These are phyloP conservation scores for Chiridota heheva DNA, from an alignment of 35 echinoderm and acorn worm genomes.

Conservation along the genomic window DNA sequence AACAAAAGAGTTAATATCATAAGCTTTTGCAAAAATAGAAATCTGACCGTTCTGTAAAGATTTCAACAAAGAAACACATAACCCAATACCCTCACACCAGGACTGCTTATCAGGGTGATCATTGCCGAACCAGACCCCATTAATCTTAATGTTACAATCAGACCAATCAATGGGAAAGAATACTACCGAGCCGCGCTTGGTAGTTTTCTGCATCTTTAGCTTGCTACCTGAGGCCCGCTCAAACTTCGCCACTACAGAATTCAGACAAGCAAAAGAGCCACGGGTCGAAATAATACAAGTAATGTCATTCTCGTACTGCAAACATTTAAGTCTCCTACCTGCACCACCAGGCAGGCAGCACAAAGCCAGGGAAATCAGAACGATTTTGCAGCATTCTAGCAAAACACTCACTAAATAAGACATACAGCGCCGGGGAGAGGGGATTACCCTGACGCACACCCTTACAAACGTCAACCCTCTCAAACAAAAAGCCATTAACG, in stretches of 20 bases:
- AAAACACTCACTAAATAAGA: conserved; percentile 30
- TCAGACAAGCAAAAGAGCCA: too few species aligned
- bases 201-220: conserved; percentile 19
- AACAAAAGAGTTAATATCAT: too few species aligned
- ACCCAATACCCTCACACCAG: not conserved
- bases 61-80: too few species aligned
- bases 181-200: not conserved
- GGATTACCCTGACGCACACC: conserved; percentile 50
- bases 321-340: not conserved
- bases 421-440: conserved; percentile 33
- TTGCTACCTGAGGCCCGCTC: not conserved
- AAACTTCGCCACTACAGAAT: not conserved
- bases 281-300: too few species aligned
- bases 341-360: not conserved
- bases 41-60: too few species aligned
- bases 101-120: not conserved
- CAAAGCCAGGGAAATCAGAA: conserved; percentile 1
- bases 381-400: not conserved
- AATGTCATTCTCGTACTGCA: conserved; percentile 20
- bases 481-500: conserved; percentile 31
- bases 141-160: not conserved
- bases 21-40: too few species aligned
- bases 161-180: not conserved
- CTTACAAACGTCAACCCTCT: conserved; percentile 2
- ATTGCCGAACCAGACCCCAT: conserved; percentile 17